Conservation (phyloP, 2,113 vertebrate species). For the Malurus cyaneus region DNA sequence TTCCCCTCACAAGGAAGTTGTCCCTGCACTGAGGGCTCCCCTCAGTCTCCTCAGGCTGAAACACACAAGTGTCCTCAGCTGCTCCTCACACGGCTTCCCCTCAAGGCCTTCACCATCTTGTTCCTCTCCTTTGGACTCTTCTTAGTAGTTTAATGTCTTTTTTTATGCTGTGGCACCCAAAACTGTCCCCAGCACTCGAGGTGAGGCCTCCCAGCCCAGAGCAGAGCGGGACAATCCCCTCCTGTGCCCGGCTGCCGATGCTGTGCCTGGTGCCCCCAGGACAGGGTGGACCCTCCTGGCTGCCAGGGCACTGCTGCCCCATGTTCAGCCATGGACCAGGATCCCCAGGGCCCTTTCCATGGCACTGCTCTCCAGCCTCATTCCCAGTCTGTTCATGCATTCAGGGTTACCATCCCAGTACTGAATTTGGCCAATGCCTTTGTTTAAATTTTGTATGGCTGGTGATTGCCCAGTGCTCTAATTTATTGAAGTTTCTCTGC, state of each 20-base stretch:
- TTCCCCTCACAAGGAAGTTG: not conserved
- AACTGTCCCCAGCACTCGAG: not conserved
- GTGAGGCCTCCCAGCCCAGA: not conserved
- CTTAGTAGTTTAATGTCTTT: not conserved
- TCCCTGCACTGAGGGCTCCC: not conserved
- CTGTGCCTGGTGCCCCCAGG: not conserved
- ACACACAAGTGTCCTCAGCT: not conserved
- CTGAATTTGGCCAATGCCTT: not conserved
- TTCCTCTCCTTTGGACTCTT: not conserved
- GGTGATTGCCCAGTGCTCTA: not conserved
- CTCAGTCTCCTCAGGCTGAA: not conserved
- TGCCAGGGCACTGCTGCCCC: not conserved
- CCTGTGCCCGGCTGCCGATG: not conserved
- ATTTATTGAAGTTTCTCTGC: not conserved
- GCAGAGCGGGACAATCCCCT: not conserved
- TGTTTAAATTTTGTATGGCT: not conserved
- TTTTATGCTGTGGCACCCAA: rapidly evolving
- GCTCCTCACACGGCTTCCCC: rapidly evolving
- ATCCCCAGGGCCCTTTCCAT: not conserved
- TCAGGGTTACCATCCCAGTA: not conserved
- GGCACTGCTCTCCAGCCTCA: not conserved
- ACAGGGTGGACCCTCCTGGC: not conserved
- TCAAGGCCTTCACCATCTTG: not conserved
- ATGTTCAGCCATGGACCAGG: not conserved
- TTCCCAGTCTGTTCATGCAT: not conserved